Evolutionary conservation across 1,140 invertebrate species (phyloP), one percentile per base, ranked within the genome.

Genomic region (Plectrocnemia conspersa): DNA sequence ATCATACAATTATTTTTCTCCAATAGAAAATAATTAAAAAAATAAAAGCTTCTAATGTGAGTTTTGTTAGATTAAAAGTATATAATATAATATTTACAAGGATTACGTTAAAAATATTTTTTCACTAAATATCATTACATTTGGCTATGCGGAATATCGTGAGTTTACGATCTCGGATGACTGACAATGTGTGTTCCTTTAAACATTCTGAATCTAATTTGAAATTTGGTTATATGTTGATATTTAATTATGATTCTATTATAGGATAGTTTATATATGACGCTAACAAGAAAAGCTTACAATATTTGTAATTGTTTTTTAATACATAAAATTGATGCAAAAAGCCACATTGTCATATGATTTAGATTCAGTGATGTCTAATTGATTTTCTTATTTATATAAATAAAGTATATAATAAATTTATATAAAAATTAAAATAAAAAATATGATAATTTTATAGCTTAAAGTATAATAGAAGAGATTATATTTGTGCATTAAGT

Each of bases 1-100:
- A 18, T 38, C 21, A 7, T 10, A 33, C 7, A 19, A 32, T 16
- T 24, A 40, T n/a, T 35, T 5, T 55, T 24, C 48, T 33, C 18
- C 16, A 48, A 54, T 59, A 13, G 36, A 54, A 40, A 52, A 50
- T 50, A 45, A 18, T 47, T 24, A 25, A 24, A 25, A 48, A 27
- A 55, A 19, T 40, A 48, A 35, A 49, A 45, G 48, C 42, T 23
- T 32, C 49, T 48, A 27, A 36, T 29, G 36, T 35, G 21, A 42
- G 41, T 29, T 45, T 53, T 22, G 15, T 38, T n/a, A n/a, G n/a
- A n/a, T n/a, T n/a, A n/a, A n/a, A n/a, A n/a, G n/a, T n/a, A n/a
- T n/a, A n/a, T n/a, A n/a, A n/a, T n/a, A n/a, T n/a, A n/a, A n/a
- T 61, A 61, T 61, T 61, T 61, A 61, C 58, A 58, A 47, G 42